Base-by-base conservation (phyloP, 2,797 vertebrate genomes). In the Hypotaenidia okinawae region DNA sequence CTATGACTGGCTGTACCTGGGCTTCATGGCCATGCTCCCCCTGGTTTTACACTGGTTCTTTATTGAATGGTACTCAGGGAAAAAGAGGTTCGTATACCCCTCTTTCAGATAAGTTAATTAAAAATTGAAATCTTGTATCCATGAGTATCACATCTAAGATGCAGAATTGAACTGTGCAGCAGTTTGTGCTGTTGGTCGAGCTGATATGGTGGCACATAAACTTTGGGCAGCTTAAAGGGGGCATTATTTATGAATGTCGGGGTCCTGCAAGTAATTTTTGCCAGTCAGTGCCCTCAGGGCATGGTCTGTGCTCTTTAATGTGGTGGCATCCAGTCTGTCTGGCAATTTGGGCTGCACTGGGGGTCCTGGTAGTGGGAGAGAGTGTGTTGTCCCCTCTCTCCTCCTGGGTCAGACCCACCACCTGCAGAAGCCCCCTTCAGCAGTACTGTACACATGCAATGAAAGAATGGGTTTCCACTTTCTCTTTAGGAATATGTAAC, bases 21-120 rank as follows among this genome's bases (percentile, higher is more conserved):
- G 99, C 54, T 99, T 99, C 94, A 99, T 99, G 99, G 99, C 99
- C 54, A 98, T 99, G 99, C 97, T 99, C 17, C 99, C 99, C 6
- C 97, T 99, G 11, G 98, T 99, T 57, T 95, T 99, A 81, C 99
- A 99, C 96, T 99, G 99, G 99, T 99, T 99, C 97, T 99, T 99
- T 88, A 99, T 99, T 12, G 99, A 99, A 93, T 99, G 99, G 99
- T 99, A 99, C 95, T 99, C 99, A 0, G 99, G 99, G 25, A 99
- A 99, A 97, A 99, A 99, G 95, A 99, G 99, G 99, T 99, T 87
- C 10, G 96, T 93, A 6, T 23, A 2, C 3, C 3, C 3, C 6
- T 59, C 32, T 4, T 79, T n/a, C 10, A 4, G 4, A 61, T 15
- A 11, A 21, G 9, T 13, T 45, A 19, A 16, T 74, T 85, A 5